Evolutionary conservation across 2,113 vertebrate species (phyloP), one percentile per base, ranked within the genome.

Genomic region (Tetraodon nigroviridis): DNA sequence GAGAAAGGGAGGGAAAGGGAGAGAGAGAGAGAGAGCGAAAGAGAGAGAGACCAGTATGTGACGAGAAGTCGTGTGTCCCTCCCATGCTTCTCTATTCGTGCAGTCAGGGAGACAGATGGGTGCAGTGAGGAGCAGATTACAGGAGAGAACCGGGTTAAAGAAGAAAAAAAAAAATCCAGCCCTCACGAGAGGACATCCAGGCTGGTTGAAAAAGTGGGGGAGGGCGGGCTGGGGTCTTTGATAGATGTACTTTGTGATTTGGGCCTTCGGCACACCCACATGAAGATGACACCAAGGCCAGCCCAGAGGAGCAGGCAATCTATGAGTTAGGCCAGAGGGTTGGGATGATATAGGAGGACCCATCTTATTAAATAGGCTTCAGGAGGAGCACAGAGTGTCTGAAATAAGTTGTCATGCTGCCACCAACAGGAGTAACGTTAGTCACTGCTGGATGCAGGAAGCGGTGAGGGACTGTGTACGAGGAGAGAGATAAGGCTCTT

Each of bases 301-400:
- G 82, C 81, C 79, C 69, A 75, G 62, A 55, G 64, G 80, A 81
- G 80, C 74, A 76, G 73, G 73, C 68, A 82, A 85, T 84, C 81
- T 83, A 78, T 76, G 76, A 78, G 47, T 79, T 65, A 81, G 78
- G 81, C 81, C 71, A 37, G 20, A 62, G 71, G 83, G 78, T 75
- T 63, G 5, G 32, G 56, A 73, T 84, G 81, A 85, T 85, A 85
- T 77, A 86, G 79, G 71, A 84, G 78, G 80, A 85, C 81, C 73
- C 83, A 81, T 75, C 72, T 81, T 86, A 87, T 89, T 89, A 87
- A 87, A 87, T 79, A 78, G 83, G 81, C 81, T 81, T 84, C 79
- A 81, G 84, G 80, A 86, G 76, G 58, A 70, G 75, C 73, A 70
- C 21, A 59, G 70, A 80, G 78, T 69, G 76, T 85, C 78, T 76